phyloP scores from a whole-genome alignment of 37 sponge, comb jelly and placozoan species.

The Chondrilla cf. caribensis region DNA sequence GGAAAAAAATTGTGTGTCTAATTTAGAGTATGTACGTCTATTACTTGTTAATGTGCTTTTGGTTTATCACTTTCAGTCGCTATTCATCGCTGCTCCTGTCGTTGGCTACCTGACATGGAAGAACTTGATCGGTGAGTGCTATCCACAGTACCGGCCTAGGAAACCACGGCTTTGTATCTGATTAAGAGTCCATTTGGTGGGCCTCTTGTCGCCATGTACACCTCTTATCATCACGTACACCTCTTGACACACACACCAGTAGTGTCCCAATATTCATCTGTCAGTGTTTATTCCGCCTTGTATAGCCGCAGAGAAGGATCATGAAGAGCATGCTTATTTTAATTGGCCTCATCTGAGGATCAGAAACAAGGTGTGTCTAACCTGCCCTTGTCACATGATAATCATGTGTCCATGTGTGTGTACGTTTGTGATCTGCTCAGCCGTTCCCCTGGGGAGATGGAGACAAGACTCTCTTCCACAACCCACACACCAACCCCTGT shows the following conservation, averaged over 20 bases:
- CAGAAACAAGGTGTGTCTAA: constrained; percentile 42
- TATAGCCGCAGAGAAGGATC: too few relatives aligned
- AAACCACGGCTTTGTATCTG: too few relatives aligned
- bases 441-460: constrained; percentile 75
- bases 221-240: too few relatives aligned
- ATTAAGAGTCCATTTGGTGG: too few relatives aligned
- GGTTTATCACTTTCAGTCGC: constrained; percentile 24
- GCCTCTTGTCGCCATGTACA: too few relatives aligned
- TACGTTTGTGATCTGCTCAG: constrained; percentile 23
- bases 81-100: constrained; percentile 39
- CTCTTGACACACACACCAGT: too few relatives aligned
- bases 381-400: neutral
- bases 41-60: neutral
- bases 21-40: neutral
- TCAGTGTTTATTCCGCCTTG: too few relatives aligned
- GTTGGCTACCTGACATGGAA: constrained; percentile 46
- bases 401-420: too few relatives aligned
- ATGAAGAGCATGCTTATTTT: constrained; percentile 14
- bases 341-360: constrained; percentile 52
- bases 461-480: constrained; percentile 55
- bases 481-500: constrained; percentile 48
- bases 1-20: neutral
- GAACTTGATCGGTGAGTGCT: constrained; percentile 29
- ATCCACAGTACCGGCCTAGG: too few relatives aligned
- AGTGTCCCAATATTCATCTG: too few relatives aligned